Conservation (phyloP, 2,888 invertebrate genomes). For the Caenorhabditis wallacei region DNA sequence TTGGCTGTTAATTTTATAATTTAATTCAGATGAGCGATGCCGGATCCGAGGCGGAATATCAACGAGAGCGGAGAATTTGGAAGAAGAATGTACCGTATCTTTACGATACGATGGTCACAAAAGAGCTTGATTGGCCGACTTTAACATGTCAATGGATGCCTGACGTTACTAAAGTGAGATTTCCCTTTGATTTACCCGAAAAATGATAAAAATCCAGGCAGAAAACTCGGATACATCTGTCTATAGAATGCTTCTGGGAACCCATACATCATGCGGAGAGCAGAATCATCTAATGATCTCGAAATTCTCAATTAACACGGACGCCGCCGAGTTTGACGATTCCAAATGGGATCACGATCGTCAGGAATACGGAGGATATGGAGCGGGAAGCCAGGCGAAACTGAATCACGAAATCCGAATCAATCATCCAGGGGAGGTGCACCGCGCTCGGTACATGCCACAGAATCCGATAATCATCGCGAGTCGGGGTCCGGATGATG, state of each 20-base stretch:
- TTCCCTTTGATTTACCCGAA: conserved; percentile 70
- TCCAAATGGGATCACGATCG: conserved; percentile 99
- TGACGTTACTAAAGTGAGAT: conserved; percentile 92
- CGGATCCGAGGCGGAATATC: conserved; percentile 90
- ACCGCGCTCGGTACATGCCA: conserved; percentile 98
- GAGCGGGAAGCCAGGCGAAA: conserved; percentile 95
- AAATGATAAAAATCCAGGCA: conserved; percentile 83
- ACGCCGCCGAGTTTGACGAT: conserved; percentile 99
- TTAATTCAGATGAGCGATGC: conserved; percentile 39
- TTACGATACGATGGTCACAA: conserved; percentile 94
- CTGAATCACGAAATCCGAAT: conserved; percentile 99
- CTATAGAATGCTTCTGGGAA: conserved; percentile 96
- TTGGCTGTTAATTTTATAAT: not conserved
- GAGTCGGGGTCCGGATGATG: conserved; percentile 98
- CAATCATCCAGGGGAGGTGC: conserved; percentile 99
- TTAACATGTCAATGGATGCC: conserved; percentile 99
- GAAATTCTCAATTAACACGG: conserved; percentile 97
- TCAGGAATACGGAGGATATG: conserved; percentile 98
- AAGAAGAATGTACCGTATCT: conserved; percentile 99
- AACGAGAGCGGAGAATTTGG: conserved; percentile 99
- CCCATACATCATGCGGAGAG: conserved; percentile 97
- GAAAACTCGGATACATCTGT: conserved; percentile 98
- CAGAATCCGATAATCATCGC: conserved; percentile 99
- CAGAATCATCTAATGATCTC: conserved; percentile 98
- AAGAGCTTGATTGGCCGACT: conserved; percentile 99